phyloP scores from a whole-genome alignment of 30 jellyfish, hydroid and myxozoan species.

The Calvadosia cruxmelitensis region DNA sequence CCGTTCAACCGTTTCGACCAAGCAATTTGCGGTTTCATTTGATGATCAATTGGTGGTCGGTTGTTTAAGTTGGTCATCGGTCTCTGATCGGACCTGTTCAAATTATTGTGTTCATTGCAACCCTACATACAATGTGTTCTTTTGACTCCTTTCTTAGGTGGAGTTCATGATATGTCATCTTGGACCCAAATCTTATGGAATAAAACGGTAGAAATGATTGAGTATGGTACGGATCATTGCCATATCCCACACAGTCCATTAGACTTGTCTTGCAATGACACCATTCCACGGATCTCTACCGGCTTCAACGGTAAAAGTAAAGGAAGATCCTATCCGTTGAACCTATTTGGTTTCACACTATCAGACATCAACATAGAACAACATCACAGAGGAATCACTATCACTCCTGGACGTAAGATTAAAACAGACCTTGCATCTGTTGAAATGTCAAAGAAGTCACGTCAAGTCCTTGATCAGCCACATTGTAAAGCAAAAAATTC shows the following conservation, averaged over 20 bases:
- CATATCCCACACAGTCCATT: conserved; percentile 28
- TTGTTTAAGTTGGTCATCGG: too few relatives aligned
- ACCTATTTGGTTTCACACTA: conserved; percentile 13
- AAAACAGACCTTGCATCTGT: too few relatives aligned
- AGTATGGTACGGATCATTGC: conserved; percentile 61
- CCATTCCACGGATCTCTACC: too few relatives aligned
- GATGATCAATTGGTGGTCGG: too few relatives aligned
- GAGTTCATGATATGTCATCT: conserved; percentile 78
- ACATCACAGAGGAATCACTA: conserved; percentile 2
- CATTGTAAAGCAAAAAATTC: too few relatives aligned
- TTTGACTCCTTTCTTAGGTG: conserved; percentile 43
- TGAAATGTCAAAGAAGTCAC: too few relatives aligned
- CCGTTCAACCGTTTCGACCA: too few relatives aligned
- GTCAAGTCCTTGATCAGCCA: too few relatives aligned
- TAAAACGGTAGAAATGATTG: conserved; percentile 52
- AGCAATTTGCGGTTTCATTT: too few relatives aligned
- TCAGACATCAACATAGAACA: neutral
- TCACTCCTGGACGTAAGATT: conserved; percentile 18
- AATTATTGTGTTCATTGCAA: too few relatives aligned
- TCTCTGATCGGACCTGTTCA: too few relatives aligned
- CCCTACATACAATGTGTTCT: too few relatives aligned
- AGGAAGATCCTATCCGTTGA: conserved; percentile 20
- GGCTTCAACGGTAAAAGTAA: neutral
- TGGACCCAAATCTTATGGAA: conserved; percentile 75
- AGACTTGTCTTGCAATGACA: conserved; percentile 33